Percentiles rank a stretch among this genome's conserved stretches.
Evolutionary conservation across 2,113 vertebrate species (phyloP).

Genomic region (Anoura caudifer): DNA sequence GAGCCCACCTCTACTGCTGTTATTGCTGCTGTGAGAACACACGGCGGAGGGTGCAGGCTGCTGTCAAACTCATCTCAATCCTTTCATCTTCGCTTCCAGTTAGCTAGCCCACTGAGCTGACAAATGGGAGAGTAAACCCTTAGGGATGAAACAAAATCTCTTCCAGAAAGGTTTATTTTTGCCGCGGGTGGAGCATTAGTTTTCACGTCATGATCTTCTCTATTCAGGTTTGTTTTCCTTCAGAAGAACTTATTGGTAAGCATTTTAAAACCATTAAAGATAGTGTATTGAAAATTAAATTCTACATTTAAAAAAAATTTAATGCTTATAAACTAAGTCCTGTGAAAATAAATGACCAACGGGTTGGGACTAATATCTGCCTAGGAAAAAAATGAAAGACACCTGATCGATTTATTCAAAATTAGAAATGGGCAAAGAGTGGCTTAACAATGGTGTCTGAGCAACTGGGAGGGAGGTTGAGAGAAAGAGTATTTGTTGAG

Average conservation of each 20-base stretch:
- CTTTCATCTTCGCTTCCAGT: background rate
- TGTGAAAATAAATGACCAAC: background rate
- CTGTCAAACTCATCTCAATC: background rate
- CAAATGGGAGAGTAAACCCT: background rate
- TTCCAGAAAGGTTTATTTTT: background rate
- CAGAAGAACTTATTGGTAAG: background rate
- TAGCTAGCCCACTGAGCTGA: background rate
- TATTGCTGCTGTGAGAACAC: background rate
- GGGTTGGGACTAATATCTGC: background rate
- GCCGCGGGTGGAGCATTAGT: background rate
- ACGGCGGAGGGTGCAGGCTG: fast-evolving
- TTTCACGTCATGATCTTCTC: background rate
- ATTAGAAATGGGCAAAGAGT: background rate
- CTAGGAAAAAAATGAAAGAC: background rate
- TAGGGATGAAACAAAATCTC: background rate
- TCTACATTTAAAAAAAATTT: background rate
- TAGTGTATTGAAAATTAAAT: background rate
- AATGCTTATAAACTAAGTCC: background rate
- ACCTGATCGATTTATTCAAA: background rate
- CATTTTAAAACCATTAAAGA: background rate
- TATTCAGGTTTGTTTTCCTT: background rate
- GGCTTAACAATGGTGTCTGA: background rate
- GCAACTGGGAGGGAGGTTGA: fast-evolving
- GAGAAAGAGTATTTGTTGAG: background rate
- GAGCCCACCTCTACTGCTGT: fast-evolving